Evolutionary conservation across 2,888 invertebrate species (phyloP).

Genomic region (Heliconius charithonia): DNA sequence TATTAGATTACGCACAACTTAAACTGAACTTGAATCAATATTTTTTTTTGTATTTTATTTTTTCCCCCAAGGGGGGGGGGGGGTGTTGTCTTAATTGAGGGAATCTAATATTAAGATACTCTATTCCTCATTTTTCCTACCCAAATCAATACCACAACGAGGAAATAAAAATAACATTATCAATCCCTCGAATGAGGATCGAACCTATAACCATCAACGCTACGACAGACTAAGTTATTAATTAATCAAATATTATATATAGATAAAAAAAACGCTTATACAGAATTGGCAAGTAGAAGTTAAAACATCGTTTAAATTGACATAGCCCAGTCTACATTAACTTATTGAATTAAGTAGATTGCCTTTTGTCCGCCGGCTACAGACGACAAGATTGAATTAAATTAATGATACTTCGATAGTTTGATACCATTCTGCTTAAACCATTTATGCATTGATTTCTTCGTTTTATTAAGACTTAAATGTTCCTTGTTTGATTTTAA

Average conservation of each 20-base stretch:
- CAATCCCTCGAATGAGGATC: neutral
- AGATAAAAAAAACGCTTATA: neutral
- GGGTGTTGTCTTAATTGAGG: too few relatives aligned
- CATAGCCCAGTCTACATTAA: slow-evolving; percentile 6
- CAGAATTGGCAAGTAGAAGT: neutral
- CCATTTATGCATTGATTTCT: slow-evolving; percentile 4
- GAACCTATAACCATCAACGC: neutral
- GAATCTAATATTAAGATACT: too few relatives aligned
- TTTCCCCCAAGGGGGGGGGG: too few relatives aligned
- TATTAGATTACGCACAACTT: too few relatives aligned
- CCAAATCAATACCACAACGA: too few relatives aligned
- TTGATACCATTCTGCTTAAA: slow-evolving; percentile 10
- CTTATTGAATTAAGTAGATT: slow-evolving; percentile 15
- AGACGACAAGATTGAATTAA: slow-evolving; percentile 17
- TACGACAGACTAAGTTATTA: neutral
- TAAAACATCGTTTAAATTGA: neutral
- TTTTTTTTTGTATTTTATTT: too few relatives aligned
- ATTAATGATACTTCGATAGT: slow-evolving; percentile 20
- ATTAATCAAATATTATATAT: too few relatives aligned
- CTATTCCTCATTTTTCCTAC: too few relatives aligned
- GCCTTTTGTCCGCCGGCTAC: neutral
- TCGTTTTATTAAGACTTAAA: neutral
- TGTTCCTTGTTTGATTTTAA: neutral
- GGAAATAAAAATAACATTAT: neutral
- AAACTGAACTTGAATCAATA: too few relatives aligned